Evolutionary conservation across 2,888 invertebrate species (phyloP), one percentile per base, ranked within the genome.

Genomic region (Leptopilina myrica): DNA sequence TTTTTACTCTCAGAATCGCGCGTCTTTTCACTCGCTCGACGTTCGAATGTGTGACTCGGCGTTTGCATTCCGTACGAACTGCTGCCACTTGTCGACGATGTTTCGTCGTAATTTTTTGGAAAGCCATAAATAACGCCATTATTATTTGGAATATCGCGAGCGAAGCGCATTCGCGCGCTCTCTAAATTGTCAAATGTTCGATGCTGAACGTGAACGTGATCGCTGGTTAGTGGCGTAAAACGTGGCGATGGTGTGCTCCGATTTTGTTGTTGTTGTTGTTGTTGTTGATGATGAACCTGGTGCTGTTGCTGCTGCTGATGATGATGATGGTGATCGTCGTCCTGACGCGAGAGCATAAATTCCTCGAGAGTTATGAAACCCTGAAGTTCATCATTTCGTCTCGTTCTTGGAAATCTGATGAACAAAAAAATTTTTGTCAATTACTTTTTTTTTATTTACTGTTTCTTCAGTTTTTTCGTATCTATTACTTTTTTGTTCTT

Each of bases 321-420:
- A 43, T 43, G 6, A 43, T 8, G 6, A 43, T 93, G 93, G 33
- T 94, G 93, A 87, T 96, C 96, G 89, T 96, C 96, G 82, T 94
- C 95, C 90, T 96, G 96, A 84, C 95, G 94, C 84, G 95, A 94
- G 84, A 95, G 91, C 96, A 96, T 96, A 87, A 97, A 93, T 92
- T 96, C 95, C 90, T 96, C 95, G 49, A 96, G 92, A 0, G 96
- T 97, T 76, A 96, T 94, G 88, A 95, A 95, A 0, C 95, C 95
- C 67, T 94, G 93, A 49, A 94, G 92, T 89, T 94, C 94, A 82
- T 95, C 95, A 80, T 78, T 84, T 56, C 84, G 83, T 49, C 85
- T 85, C 15, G 84, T 82, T 84, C 89, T 89, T 81, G 80, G 83
- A 79, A 33, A 81, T 82, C 80, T 80, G 73, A 43, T 43, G n/a